These are phyloP conservation scores for Heliocidaris tuberculata DNA, from an alignment of 35 echinoderm and acorn worm species.

Conservation along the genomic window DNA sequence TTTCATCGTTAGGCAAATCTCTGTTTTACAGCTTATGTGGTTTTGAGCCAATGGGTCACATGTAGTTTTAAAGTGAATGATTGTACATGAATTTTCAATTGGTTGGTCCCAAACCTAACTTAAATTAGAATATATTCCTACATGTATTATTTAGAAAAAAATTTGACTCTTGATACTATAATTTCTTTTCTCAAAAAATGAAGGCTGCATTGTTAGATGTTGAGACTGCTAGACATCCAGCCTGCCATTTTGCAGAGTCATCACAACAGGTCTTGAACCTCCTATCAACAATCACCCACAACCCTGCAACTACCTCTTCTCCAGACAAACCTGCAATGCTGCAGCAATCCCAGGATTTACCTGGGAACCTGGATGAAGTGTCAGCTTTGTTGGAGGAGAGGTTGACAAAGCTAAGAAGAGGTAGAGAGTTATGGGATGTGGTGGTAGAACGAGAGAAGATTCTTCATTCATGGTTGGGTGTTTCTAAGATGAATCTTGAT, in stretches of 20 bases:
- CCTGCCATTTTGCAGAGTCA: background rate
- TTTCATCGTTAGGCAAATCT: too few species aligned
- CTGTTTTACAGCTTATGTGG: too few species aligned
- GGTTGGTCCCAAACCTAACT: too few species aligned
- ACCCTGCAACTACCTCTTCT: conserved; percentile 13
- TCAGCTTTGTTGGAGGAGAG: conserved; percentile 51
- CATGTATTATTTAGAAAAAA: too few species aligned
- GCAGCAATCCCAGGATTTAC: background rate
- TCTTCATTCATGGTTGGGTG: conserved; percentile 53
- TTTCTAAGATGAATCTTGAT: conserved; percentile 47
- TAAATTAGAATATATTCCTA: too few species aligned
- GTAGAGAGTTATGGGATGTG: conserved; percentile 53
- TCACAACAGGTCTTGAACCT: conserved; percentile 34
- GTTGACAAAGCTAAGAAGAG: conserved; percentile 46
- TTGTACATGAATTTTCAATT: too few species aligned
- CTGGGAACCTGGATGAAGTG: background rate
- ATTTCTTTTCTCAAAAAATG: background rate
- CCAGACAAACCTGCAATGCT: conserved; percentile 21
- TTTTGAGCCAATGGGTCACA: too few species aligned
- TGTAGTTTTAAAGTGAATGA: too few species aligned
- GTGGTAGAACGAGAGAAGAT: conserved; percentile 48
- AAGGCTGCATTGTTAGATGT: conserved; percentile 27
- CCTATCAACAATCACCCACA: conserved; percentile 39
- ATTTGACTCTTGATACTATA: background rate
- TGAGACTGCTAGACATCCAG: conserved; percentile 49